Percentiles rank a stretch among this genome's conserved stretches.
Conservation (phyloP, 1,140 invertebrate species). For the Pseudomyrmex sp. region DNA sequence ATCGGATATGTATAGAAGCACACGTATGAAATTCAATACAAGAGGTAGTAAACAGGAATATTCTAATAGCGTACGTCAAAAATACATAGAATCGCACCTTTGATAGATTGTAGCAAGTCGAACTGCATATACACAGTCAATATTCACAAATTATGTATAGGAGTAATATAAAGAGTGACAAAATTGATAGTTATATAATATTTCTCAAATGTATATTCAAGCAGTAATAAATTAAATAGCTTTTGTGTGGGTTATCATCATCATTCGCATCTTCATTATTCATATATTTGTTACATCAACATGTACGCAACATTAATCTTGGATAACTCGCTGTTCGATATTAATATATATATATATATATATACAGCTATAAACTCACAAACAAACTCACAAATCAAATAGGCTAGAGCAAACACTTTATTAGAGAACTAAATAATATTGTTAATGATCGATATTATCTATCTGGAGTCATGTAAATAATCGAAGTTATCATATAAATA, state of each 20-base stretch:
- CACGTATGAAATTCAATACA: conserved; percentile 26
- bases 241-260: background rate
- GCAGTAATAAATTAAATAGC: background rate
- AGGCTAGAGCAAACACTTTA: conserved; percentile 1
- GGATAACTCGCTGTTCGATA: background rate
- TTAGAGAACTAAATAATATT: conserved; percentile 4
- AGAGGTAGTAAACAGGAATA: background rate
- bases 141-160: no score
- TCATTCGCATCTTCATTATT: background rate
- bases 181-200: background rate
- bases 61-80: background rate
- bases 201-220: background rate
- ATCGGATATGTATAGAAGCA: background rate
- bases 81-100: background rate
- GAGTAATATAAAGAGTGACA: no score
- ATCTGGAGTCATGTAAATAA: conserved; percentile 14
- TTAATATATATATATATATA: background rate
- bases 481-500: background rate
- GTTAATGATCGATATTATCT: background rate
- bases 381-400: background rate
- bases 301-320: background rate
- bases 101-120: conserved; percentile 1
- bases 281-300: background rate
- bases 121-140: background rate
- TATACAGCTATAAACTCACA: background rate